These are phyloP conservation scores for Melanotaenia trifasciata DNA, from an alignment of 2,797 vertebrate genomes.

Conservation along the genomic window DNA sequence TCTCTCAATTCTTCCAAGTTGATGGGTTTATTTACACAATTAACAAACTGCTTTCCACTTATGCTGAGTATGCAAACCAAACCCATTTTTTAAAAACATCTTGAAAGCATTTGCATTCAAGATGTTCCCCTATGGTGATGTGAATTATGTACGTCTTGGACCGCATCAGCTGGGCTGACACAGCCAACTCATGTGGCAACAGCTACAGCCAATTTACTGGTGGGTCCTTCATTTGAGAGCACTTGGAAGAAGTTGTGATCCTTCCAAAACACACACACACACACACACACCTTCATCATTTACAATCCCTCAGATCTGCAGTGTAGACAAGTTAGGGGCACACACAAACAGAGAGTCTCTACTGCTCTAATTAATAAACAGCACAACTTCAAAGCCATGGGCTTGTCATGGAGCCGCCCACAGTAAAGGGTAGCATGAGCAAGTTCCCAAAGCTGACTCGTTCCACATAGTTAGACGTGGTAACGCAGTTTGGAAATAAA, in stretches of 20 bases:
- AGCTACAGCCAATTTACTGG: conserved; percentile 67
- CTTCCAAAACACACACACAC: conserved; percentile 15
- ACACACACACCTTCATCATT: conserved; percentile 28
- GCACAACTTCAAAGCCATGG: conserved; percentile 58
- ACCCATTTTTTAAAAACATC: conserved; percentile 29
- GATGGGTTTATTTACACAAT: conserved; percentile 46
- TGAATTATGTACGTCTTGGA: conserved; percentile 45
- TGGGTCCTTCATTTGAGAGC: conserved; percentile 58
- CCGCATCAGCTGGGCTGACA: conserved; percentile 53
- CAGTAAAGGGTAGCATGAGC: conserved; percentile 47
- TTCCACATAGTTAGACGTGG: conserved; percentile 33
- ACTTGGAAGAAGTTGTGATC: conserved; percentile 53
- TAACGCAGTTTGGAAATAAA: conserved; percentile 43
- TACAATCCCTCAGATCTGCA: conserved; percentile 55
- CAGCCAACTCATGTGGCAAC: conserved; percentile 61
- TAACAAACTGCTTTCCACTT: conserved; percentile 32
- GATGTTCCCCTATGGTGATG: conserved; percentile 48
- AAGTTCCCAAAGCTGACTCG: conserved; percentile 47
- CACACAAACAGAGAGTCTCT: conserved; percentile 55
- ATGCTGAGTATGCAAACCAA: conserved; percentile 28
- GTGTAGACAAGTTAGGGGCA: conserved; percentile 50
- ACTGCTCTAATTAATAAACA: conserved; percentile 75
- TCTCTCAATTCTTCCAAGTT: conserved; percentile 34
- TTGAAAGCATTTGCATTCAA: conserved; percentile 59
- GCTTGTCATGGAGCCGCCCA: conserved; percentile 58